Evolutionary conservation across 2,888 invertebrate genomes (phyloP), one percentile per base, ranked within the genome.

Genomic region (Tetramorium bicarinatum): DNA sequence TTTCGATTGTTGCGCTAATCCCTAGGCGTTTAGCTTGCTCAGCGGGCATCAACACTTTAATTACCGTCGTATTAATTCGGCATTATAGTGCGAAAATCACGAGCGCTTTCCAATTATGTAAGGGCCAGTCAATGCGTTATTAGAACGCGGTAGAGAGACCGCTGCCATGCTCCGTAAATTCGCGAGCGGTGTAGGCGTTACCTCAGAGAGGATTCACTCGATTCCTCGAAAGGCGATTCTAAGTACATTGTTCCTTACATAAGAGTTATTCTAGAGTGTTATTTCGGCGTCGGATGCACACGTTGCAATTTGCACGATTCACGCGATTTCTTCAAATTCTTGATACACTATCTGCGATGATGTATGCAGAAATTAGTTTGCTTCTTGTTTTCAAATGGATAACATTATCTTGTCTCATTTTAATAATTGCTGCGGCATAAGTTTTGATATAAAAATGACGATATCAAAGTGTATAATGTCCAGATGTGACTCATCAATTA

Each of bases 71-170:
- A 91, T 93, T 91, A 93, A 93, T 92, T 92, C 87, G 87, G 90
- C 92, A 92, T 93, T 93, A 92, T 92, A 92, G 91, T 89, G 90
- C 88, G 91, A 92, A 93, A 91, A 92, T 92, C 88, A 84, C 86
- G 88, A 79, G 86, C 92, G 91, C 94, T 94, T 94, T 94, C 94
- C 92, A 93, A 91, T 94, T 94, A 93, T 91, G 91, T 93, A 94
- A 94, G 91, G 79, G 90, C 88, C 85, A 89, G 91, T 90, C 90
- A 75, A 92, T 90, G 89, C 90, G 59, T 91, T 91, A 91, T 93
- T 92, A 91, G 89, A 91, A 91, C 87, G 88, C 87, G 87, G 87
- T 83, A 89, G 82, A 84, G 76, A 82, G 21, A 47, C 85, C 64
- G 74, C 52, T 81, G 86, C 87, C 85, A 92, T 93, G 92, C 92